Base-by-base conservation (phyloP, 2,888 invertebrate species). In the Keiferia lycopersicella region DNA sequence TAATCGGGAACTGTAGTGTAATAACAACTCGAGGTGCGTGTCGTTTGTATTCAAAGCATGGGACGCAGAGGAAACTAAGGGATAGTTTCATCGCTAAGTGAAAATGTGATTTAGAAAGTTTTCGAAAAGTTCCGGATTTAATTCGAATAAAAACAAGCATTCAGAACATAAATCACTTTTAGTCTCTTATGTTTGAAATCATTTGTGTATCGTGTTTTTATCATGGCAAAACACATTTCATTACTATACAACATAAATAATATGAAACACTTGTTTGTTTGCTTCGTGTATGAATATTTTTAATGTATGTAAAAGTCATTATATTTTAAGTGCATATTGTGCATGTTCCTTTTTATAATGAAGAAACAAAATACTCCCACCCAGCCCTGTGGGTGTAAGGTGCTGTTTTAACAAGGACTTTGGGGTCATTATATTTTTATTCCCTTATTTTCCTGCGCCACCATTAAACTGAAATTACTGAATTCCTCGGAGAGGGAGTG, bases 1-100 rank as follows among this genome's bases (percentile, higher is more conserved):
- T 6, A 4, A 6, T 26, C 6, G 26, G 6, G 3, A 26, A 6
- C n/a, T 2, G 26, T 6, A 26, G 26, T 26, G 26, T 26, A 26
- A 26, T 26, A 6, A 2, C 26, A 26, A n/a, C n/a, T n/a, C n/a
- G n/a, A 64, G 66, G 62, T 64, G 64, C 57, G 65, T 63, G 64
- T 66, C 66, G 63, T 51, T 57, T 16, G 34, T 58, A 53, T 45
- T 58, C 45, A 58, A 58, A 45, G 12, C 45, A 63, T 11, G 45
- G 41, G 18, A 34, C 14, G 45, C 3, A 30, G 22, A 53, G 4
- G 11, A 53, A 18, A 22, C 3, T 53, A 14, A 20, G 20, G 22
- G 11, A 12, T 6, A 53, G n/a, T 18, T 39, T 41, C 12, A 41
- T 41, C 41, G 41, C 14, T 41, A 12, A 41, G 16, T 50, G 51